Conservation (phyloP, 2,888 invertebrate genomes). For the Spialia ferax region DNA sequence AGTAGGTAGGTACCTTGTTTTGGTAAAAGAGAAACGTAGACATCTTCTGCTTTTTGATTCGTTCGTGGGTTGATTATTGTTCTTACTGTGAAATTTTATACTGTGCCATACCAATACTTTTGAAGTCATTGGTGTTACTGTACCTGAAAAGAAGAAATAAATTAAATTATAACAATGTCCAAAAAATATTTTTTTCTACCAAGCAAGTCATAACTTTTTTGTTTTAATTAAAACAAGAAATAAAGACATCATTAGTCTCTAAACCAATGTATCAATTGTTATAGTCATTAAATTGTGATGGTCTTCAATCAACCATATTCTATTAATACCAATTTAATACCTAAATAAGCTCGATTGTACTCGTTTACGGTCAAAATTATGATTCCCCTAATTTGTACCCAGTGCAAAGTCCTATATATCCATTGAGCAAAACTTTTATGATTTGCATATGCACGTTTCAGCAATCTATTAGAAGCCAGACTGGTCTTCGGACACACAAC, state of each 20-base stretch:
- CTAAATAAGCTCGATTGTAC: no score
- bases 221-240: no score
- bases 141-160: slow-evolving; percentile 42
- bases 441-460: slow-evolving; percentile 42
- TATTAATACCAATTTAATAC: no score
- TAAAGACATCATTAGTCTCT: no score
- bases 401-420: no score
- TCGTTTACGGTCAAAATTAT: no score
- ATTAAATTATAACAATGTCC: neutral
- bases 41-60: slow-evolving; percentile 35
- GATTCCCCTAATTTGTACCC: no score
- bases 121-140: slow-evolving; percentile 29
- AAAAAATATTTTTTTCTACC: neutral
- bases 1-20: slow-evolving; percentile 52
- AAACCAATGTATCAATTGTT: no score
- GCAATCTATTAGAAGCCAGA: slow-evolving; percentile 45
- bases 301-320: no score
- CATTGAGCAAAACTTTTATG: neutral
- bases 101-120: slow-evolving; percentile 32
- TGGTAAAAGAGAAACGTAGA: slow-evolving; percentile 31
- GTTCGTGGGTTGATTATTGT: slow-evolving; percentile 22
- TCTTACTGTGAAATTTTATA: slow-evolving; percentile 21
- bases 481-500: slow-evolving; percentile 17
- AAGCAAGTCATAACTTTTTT: no score
- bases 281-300: no score